A percentile compares a stretch with the other conserved stretches of the same genome.
Conservation (phyloP, 2,113 vertebrate species). For the Dolichallabes microphthalmus region DNA sequence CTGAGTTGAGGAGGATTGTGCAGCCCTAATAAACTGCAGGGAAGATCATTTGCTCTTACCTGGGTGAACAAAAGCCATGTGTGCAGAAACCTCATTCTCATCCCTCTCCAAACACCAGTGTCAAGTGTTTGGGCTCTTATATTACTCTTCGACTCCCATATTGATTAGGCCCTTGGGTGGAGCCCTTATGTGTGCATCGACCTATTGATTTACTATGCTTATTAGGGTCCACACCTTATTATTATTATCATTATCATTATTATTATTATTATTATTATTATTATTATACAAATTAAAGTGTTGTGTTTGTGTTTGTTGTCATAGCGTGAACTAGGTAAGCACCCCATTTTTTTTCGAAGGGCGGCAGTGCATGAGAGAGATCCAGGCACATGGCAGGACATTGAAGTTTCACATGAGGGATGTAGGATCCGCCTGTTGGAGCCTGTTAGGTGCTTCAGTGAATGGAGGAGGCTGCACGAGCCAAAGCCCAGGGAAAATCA, state of each 20-base stretch:
- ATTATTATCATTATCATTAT: background rate
- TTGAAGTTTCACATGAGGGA: too few species aligned
- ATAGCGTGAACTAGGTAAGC: too few species aligned
- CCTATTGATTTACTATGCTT: background rate
- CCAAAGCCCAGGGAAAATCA: too few species aligned
- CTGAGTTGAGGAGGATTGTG: conserved; percentile 52
- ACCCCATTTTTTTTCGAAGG: too few species aligned
- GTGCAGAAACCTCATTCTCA: conserved; percentile 47
- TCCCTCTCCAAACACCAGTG: background rate
- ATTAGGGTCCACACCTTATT: background rate
- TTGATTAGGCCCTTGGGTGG: conserved; percentile 1
- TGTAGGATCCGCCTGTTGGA: too few species aligned
- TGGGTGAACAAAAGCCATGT: conserved; percentile 50
- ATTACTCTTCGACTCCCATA: conserved; percentile 18
- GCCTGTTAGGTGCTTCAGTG: too few species aligned
- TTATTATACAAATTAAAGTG: too few species aligned
- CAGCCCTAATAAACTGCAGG: conserved; percentile 47
- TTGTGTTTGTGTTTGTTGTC: too few species aligned
- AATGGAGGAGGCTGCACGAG: too few species aligned
- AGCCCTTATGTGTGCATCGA: background rate
- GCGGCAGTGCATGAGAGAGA: too few species aligned
- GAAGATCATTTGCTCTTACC: conserved; percentile 45
- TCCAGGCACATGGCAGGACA: too few species aligned
- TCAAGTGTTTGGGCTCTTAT: conserved; percentile 9
- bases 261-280: too few species aligned